Evolutionary conservation across 2,113 vertebrate species (phyloP), one percentile per base, ranked within the genome.

Genomic region (Pimephales promelas): DNA sequence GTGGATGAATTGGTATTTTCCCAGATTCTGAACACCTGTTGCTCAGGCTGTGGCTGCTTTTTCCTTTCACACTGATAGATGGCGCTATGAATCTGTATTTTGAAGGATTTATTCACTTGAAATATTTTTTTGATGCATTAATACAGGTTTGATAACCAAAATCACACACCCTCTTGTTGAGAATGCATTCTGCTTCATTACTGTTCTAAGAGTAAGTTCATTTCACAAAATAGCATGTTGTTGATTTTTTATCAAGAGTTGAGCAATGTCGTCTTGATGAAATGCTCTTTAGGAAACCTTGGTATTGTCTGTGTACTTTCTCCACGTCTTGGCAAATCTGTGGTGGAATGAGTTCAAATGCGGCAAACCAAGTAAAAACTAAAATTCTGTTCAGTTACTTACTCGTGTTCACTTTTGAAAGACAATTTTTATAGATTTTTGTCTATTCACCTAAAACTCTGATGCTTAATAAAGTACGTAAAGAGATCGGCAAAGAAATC

Each of bases 31-130:
- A 31, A 59, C 31, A 70, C n/a, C n/a, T n/a, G n/a, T n/a, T n/a
- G n/a, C 34, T 59, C 68, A 31, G 75, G 2, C 10, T 16, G 11
- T 66, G 16, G n/a, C n/a, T 76, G 71, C 0, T 43, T 64, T 77
- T 56, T 40, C 13, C n/a, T 77, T 13, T 20, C 0, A 24, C 2
- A 20, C 10, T 54, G 18, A 54, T 81, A 86, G 85, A 77, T 81
- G 78, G 71, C 54, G 57, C 47, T 68, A 45, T 22, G 31, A 7
- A 61, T 54, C 74, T 43, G 56, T 14, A 16, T 56, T 26, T 61
- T 59, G 7, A 24, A n/a, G 22, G 68, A 16, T 45, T 22, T 36
- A 22, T 66, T 5, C 31, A 40, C 18, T n/a, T 22, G 18, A 31
- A 14, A 66, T 49, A 2, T 40, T 70, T n/a, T 70, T 11, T 2